Conservation (phyloP, 2,888 invertebrate genomes). For the Amorpha juglandis region DNA sequence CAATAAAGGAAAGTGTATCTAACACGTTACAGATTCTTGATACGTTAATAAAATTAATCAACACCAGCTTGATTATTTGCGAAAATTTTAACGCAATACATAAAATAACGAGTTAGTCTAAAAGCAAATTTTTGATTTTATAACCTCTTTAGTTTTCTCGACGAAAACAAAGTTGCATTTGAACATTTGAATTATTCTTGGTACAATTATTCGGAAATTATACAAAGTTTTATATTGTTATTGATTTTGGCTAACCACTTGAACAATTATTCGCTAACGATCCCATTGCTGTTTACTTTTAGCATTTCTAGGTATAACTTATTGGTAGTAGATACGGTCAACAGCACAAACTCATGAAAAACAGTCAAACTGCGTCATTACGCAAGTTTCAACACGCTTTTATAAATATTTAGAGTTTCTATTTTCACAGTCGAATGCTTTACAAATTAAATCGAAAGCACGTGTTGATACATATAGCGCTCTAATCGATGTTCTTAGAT, state of each 20-base stretch:
- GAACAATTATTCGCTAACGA: constrained; percentile 11
- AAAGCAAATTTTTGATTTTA: background rate
- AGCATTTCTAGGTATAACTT: background rate
- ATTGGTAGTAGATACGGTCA: background rate
- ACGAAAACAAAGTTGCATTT: background rate
- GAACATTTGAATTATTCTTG: constrained; percentile 12
- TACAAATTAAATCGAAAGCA: constrained; percentile 23
- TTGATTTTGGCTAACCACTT: constrained; percentile 1
- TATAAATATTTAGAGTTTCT: constrained; percentile 25
- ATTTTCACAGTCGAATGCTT: constrained; percentile 22
- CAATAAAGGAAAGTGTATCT: no score
- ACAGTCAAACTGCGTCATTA: constrained; percentile 13
- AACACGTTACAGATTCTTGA: no score
- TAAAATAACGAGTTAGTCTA: background rate
- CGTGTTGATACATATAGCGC: constrained; percentile 22
- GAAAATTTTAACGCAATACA: background rate
- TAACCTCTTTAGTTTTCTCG: background rate
- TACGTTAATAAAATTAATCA: background rate
- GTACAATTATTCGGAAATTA: constrained; percentile 9
- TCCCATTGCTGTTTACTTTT: background rate
- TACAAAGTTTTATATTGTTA: constrained; percentile 19
- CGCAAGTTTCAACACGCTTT: constrained; percentile 14
- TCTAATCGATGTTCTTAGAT: constrained; percentile 15
- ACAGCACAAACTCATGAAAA: background rate
- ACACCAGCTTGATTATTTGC: background rate